Conservation (phyloP, 2,888 invertebrate species). For the Encarsia formosa region DNA sequence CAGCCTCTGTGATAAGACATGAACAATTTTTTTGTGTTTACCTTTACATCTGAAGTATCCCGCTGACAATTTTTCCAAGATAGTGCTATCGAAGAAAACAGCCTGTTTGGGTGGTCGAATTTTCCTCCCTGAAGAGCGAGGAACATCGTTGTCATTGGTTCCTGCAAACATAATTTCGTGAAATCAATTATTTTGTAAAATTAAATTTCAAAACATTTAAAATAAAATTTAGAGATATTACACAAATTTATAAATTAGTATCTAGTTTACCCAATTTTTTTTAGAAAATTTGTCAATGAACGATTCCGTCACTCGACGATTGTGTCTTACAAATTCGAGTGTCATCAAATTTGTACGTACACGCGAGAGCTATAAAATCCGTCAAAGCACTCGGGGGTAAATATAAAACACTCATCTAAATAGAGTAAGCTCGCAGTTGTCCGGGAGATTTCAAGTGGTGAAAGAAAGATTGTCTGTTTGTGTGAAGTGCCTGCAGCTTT, state of each 20-base stretch:
- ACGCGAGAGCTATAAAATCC: slow-evolving; percentile 6
- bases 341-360: not conserved
- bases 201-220: not conserved
- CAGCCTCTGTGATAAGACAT: not conserved
- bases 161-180: slow-evolving; percentile 57
- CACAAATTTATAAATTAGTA: too few relatives aligned
- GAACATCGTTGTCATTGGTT: slow-evolving; percentile 99
- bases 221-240: too few relatives aligned
- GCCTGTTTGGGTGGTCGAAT: slow-evolving; percentile 96
- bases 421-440: slow-evolving; percentile 4
- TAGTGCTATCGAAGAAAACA: slow-evolving; percentile 90
- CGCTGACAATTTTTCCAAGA: slow-evolving; percentile 99
- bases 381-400: slow-evolving; percentile 7
- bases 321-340: not conserved
- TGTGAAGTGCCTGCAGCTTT: slow-evolving; percentile 24
- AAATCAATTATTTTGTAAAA: not conserved
- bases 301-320: not conserved
- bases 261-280: too few relatives aligned
- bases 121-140: slow-evolving; percentile 96
- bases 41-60: slow-evolving; percentile 98
- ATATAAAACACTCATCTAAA: slow-evolving; percentile 6
- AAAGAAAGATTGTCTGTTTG: too few relatives aligned
- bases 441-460: slow-evolving; percentile 30
- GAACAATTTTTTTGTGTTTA: slow-evolving; percentile 40
- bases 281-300: not conserved